Base-by-base conservation (phyloP, 2,888 invertebrate genomes). In the Drosophila stalkeri region DNA sequence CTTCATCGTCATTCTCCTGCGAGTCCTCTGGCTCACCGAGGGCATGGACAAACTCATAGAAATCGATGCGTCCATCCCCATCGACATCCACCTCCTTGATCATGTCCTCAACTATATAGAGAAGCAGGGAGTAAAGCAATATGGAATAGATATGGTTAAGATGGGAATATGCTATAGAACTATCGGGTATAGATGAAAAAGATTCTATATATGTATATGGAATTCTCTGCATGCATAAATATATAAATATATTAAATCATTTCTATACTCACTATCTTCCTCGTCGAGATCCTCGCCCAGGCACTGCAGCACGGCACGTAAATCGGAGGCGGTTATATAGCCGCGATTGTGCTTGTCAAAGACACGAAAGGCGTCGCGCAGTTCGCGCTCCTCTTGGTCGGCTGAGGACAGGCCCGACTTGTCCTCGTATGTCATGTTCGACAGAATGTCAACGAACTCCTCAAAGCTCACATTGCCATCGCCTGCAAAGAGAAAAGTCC, bases 41-140 rank as follows among this genome's bases (percentile, higher is more conserved):
- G 0, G 97, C 97, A 87, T 97, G 95, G 3, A 97, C 97, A 72
- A 93, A 93, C 96, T 98, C 98, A 91, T 98, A 96, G 93, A 98
- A 98, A 93, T 98, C 98, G 89, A 98, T 98, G 78, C 97, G 95
- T 2, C 98, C 98, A 92, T 98, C 98, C 1, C 98, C 98, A 92
- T 98, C 98, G 2, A 98, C 97, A 91, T 98, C 98, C 9, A 98
- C 98, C 94, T 98, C 98, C 91, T 98, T 97, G 91, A 98, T 98
- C 98, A 98, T 98, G 92, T 98, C 98, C 93, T 98, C 98, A 93
- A 98, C 98, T 98, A 11, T 16, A 20, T 20, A 20, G 11, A 9
- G 16, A 54, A 20, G 12, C n/a, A 31, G 12, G 7, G 18, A 20
- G 2, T 11, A 33, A 35, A 18, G 18, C 14, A 18, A 51, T 14